Base-by-base conservation (phyloP, 2,113 vertebrate species). In the Sceloporus tristichus region DNA sequence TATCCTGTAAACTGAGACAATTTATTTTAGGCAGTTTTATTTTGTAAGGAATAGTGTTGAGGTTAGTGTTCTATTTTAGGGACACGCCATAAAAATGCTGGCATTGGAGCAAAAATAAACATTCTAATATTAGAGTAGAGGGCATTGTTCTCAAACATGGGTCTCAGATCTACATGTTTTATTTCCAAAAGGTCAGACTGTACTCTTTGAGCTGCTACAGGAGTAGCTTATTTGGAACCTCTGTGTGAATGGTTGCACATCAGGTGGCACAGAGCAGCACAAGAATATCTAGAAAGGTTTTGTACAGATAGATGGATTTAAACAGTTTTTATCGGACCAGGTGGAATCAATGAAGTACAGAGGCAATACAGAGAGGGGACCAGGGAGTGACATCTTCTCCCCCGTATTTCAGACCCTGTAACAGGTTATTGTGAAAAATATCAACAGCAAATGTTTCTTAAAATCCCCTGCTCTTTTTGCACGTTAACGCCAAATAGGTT, bases 161-260 rank as follows among this genome's bases (percentile, higher is more conserved):
- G 59, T 62, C 59, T 68, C 42, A 68, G 38, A 38, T 82, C 62
- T 42, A 25, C 10, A 25, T 81, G 9, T 34, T 82, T 82, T 82
- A 48, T 82, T 80, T 82, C 48, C 65, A 5, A 68, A 70, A 82
- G 81, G 65, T 70, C 81, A 82, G 65, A 48, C 65, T 68, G 81
- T 82, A 40, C 14, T 68, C 38, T 70, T 34, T 48, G 38, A 82
- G n/a, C 56, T 38, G 7, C 9, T 82, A 48, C 23, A 48, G 21
- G 62, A 71, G 40, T 70, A 42, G 59, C 18, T 40, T 48, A 18
- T 29, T 83, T 48, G 38, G 81, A 70, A 83, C 48, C 25, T 70
- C 40, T 48, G 1, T 23, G 9, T 13, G 19, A 40, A 54, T 5
- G n/a, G 62, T 82, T 38, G 27, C 23, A 62, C 56, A 80, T 82